These are phyloP conservation scores for Nilaparvata lugens DNA, from an alignment of 1,140 invertebrate genomes.

Conservation along the genomic window DNA sequence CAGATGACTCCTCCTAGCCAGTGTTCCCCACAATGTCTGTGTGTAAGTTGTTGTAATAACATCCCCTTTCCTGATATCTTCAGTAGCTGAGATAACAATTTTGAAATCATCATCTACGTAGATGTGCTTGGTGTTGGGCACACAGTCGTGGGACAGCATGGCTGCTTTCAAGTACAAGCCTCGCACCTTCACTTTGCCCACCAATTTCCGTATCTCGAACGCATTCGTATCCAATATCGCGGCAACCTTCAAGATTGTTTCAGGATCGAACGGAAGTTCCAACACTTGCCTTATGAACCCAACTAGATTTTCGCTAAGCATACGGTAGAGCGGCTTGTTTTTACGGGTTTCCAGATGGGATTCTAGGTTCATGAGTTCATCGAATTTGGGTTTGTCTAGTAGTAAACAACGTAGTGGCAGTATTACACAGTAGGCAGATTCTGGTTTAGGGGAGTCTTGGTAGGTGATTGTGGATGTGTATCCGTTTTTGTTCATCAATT, in stretches of 20 bases:
- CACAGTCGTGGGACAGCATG: conserved; percentile 56
- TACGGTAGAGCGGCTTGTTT: conserved; percentile 45
- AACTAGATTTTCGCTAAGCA: conserved; percentile 47
- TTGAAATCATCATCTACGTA: conserved; percentile 49
- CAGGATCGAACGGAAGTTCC: conserved; percentile 30
- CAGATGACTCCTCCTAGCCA: conserved; percentile 51
- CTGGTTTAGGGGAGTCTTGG: conserved; percentile 4
- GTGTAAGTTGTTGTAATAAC: conserved; percentile 65
- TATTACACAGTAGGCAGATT: conserved; percentile 19
- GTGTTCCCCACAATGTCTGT: conserved; percentile 57
- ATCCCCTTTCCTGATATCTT: conserved; percentile 48
- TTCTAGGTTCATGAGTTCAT: conserved; percentile 44
- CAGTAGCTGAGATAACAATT: conserved; percentile 50
- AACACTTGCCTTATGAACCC: conserved; percentile 46
- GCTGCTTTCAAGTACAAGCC: conserved; percentile 53
- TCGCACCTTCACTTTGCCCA: conserved; percentile 37
- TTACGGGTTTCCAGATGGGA: conserved; percentile 48
- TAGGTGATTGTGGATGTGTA: conserved; percentile 6
- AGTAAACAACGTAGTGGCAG: conserved; percentile 20
- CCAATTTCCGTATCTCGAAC: conserved; percentile 46
- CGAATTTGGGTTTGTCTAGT: conserved; percentile 12
- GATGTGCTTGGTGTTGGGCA: conserved; percentile 51
- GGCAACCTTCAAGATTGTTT: conserved; percentile 50
- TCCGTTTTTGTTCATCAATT: conserved; percentile 12
- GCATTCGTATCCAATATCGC: conserved; percentile 57